These are phyloP conservation scores for Perca flavescens DNA, from an alignment of 2,113 vertebrate species.

Conservation along the genomic window DNA sequence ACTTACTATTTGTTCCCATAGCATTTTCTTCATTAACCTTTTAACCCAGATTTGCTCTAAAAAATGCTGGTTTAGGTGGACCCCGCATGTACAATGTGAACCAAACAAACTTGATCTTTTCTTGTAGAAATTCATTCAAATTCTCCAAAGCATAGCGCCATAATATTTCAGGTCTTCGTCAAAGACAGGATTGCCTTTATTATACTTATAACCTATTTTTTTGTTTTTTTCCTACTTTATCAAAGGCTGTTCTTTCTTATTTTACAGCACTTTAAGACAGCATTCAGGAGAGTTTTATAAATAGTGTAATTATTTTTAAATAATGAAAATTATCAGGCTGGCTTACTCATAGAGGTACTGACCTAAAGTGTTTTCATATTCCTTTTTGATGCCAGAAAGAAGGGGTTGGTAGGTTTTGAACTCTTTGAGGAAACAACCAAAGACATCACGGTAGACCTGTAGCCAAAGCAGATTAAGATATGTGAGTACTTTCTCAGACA, in stretches of 20 bases:
- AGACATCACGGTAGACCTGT: constrained; percentile 88
- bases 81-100: neutral
- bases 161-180: neutral
- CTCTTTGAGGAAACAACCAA: constrained; percentile 88
- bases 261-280: neutral
- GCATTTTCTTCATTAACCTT: neutral
- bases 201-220: neutral
- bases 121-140: neutral
- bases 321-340: neutral
- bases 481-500: neutral
- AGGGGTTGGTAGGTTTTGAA: constrained; percentile 91
- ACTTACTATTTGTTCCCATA: neutral
- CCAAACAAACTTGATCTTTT: neutral
- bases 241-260: neutral
- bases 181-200: neutral
- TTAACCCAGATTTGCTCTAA: neutral
- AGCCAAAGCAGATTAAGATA: constrained; percentile 39
- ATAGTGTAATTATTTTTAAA: neutral
- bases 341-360: constrained; percentile 57
- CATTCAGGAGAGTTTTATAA: neutral
- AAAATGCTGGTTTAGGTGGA: neutral
- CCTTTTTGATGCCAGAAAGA: constrained; percentile 89
- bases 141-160: neutral
- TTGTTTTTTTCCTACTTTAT: neutral
- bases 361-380: constrained; percentile 90